Evolutionary conservation across 2,113 vertebrate genomes (phyloP).

Genomic region (Cricetomys ansorgei): DNA sequence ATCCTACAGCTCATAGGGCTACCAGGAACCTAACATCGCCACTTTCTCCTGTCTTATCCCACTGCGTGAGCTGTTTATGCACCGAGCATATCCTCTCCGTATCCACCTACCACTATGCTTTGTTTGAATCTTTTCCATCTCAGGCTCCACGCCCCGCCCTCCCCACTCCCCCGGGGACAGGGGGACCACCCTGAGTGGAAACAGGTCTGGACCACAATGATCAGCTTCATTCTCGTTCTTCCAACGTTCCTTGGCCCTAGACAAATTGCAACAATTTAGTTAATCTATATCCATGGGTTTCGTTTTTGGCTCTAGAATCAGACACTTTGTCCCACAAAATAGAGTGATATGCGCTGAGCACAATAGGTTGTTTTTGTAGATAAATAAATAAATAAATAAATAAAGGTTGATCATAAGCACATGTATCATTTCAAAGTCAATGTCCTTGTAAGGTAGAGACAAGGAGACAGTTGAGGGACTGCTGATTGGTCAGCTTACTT

Average conservation of each 20-base stretch:
- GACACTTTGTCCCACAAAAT: neutral
- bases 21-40: neutral
- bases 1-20: neutral
- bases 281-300: neutral
- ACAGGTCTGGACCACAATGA: neutral
- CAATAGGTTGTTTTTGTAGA: neutral
- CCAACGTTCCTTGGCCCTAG: no score
- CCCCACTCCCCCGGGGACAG: neutral
- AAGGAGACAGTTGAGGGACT: neutral
- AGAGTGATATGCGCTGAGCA: neutral
- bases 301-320: neutral
- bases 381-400: no score
- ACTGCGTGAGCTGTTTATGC: neutral
- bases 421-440: neutral
- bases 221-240: neutral
- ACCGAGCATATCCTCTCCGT: neutral
- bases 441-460: neutral
- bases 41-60: neutral
- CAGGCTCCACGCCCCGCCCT: neutral
- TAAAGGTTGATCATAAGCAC: no score
- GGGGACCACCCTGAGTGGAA: no score
- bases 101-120: neutral
- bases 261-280: neutral
- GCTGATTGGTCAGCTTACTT: neutral
- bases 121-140: neutral